Conservation (phyloP, 2,888 invertebrate genomes). For the Mechanitis messenoides region DNA sequence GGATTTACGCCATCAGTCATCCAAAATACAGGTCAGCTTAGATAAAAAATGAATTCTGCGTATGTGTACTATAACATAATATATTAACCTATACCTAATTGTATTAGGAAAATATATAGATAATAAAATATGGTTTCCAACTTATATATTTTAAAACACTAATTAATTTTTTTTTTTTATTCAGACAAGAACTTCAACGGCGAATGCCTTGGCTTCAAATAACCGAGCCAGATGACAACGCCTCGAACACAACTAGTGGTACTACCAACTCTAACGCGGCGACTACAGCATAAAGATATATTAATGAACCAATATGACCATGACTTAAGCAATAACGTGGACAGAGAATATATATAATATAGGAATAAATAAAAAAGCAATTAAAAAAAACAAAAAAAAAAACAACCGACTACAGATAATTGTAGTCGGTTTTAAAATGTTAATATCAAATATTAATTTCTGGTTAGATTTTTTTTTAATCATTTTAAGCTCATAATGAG, state of each 20-base stretch:
- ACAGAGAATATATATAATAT: slow-evolving; percentile 7
- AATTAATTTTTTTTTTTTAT: slow-evolving; percentile 15
- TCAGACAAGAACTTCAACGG: slow-evolving; percentile 85
- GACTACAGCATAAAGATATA: slow-evolving; percentile 21
- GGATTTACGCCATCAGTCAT: slow-evolving; percentile 93
- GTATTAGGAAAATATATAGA: too few species aligned
- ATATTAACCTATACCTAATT: too few species aligned
- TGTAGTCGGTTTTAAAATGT: neutral
- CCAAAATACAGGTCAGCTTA: slow-evolving; percentile 84
- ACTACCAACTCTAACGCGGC: slow-evolving; percentile 60
- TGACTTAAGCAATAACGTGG: slow-evolving; percentile 3
- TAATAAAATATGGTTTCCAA: too few species aligned
- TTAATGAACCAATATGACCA: neutral
- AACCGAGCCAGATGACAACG: slow-evolving; percentile 78
- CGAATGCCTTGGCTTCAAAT: slow-evolving; percentile 88
- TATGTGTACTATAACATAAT: too few species aligned
- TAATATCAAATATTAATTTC: slow-evolving; percentile 7
- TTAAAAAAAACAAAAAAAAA: slow-evolving; percentile 8
- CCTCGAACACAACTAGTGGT: slow-evolving; percentile 75
- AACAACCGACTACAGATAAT: neutral
- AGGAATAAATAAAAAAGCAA: neutral
- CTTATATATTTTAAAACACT: too few species aligned
- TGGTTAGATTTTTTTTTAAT: slow-evolving; percentile 9
- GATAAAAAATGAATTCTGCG: too few species aligned
- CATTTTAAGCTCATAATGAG: slow-evolving; percentile 28